Percentiles rank a stretch among this genome's conserved stretches.
Conservation (phyloP, 1,140 invertebrate genomes). For the Drosophila bocqueti region DNA sequence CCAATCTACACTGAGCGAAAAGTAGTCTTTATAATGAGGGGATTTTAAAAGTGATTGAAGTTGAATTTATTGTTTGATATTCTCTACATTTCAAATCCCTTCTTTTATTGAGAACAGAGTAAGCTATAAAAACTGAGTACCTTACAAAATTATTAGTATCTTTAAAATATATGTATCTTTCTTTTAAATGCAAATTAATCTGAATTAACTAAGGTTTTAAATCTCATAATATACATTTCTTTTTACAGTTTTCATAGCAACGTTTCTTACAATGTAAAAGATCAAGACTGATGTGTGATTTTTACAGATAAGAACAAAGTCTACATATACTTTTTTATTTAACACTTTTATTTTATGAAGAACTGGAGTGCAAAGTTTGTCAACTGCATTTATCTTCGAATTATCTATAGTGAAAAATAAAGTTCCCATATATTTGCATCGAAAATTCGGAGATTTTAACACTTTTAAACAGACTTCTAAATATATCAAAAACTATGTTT, state of each 20-base stretch:
- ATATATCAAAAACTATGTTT: no score
- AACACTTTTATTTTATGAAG: not conserved
- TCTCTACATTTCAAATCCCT: not conserved
- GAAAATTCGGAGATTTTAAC: not conserved
- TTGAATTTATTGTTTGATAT: not conserved
- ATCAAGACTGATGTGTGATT: not conserved
- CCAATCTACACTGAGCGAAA: slow-evolving; percentile 35
- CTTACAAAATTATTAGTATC: no score
- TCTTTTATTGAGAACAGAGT: not conserved
- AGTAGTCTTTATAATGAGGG: no score
- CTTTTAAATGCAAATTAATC: no score
- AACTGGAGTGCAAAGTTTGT: not conserved
- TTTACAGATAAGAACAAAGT: not conserved
- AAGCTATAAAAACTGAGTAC: no score
- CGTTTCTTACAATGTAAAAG: not conserved
- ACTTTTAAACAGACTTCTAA: not conserved
- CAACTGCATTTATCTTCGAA: not conserved
- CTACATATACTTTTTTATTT: not conserved
- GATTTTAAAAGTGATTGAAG: not conserved
- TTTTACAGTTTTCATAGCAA: not conserved
- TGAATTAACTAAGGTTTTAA: not conserved
- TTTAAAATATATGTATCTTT: no score
- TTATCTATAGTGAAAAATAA: no score
- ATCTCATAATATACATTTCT: not conserved
- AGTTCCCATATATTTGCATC: no score